These are phyloP conservation scores for Deilephila elpenor DNA, from an alignment of 2,888 invertebrate species.

Conservation along the genomic window DNA sequence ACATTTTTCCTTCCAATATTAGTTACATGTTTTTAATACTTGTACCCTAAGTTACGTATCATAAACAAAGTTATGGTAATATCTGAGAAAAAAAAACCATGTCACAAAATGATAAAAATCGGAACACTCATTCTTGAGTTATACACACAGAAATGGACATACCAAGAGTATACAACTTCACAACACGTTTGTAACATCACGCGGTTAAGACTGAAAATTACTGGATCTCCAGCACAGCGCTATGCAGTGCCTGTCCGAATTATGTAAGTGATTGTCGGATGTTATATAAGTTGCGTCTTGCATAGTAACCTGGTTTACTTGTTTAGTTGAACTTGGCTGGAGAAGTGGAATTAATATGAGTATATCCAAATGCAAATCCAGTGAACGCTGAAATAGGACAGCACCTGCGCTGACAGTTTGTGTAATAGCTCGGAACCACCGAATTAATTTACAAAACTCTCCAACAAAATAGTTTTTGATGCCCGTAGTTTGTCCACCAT, in stretches of 20 bases:
- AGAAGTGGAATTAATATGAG: constrained; percentile 79
- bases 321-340: constrained; percentile 71
- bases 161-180: too few species aligned
- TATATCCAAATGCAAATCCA: constrained; percentile 78
- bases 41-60: too few species aligned
- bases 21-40: too few species aligned
- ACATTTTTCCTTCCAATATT: too few species aligned
- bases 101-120: too few species aligned
- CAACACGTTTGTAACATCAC: not conserved
- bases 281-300: constrained; percentile 19
- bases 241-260: constrained; percentile 3
- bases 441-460: constrained; percentile 82
- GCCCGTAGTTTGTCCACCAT: constrained; percentile 44
- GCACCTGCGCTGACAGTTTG: constrained; percentile 81
- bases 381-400: constrained; percentile 60
- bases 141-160: too few species aligned
- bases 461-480: constrained; percentile 74
- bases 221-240: not conserved
- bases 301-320: constrained; percentile 40
- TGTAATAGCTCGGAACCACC: constrained; percentile 80
- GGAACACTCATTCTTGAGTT: too few species aligned
- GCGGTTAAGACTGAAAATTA: not conserved
- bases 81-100: too few species aligned
- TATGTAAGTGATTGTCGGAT: constrained; percentile 5
- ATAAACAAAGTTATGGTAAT: too few species aligned